phyloP scores from a whole-genome alignment of 2,113 vertebrate genomes.

The Octodon degus region DNA sequence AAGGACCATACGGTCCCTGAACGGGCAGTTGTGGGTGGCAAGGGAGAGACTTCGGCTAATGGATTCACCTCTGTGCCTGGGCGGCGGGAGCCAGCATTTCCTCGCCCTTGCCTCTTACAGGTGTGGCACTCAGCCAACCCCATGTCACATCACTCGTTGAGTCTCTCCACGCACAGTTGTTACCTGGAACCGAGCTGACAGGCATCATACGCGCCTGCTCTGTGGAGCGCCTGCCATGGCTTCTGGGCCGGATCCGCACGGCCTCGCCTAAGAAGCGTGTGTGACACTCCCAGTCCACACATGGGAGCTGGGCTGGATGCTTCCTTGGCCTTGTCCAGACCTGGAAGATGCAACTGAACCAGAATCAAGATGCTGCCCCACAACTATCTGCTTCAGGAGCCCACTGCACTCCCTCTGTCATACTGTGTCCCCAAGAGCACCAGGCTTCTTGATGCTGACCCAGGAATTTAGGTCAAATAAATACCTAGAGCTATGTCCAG shows the following conservation, averaged over 20 bases:
- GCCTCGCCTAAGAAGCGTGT: fast-evolving
- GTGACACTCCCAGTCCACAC: fast-evolving
- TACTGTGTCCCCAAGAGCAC: not conserved
- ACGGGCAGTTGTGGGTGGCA: no score
- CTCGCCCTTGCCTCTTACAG: not conserved
- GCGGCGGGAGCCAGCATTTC: not conserved
- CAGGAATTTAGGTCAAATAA: not conserved
- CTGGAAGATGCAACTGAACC: not conserved
- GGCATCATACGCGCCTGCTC: not conserved
- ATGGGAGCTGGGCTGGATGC: not conserved
- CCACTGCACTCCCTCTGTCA: not conserved
- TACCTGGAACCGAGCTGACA: not conserved
- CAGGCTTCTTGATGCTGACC: not conserved
- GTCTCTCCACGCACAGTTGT: no score
- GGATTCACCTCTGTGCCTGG: not conserved
- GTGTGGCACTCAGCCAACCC: not conserved
- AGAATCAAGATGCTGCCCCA: not conserved
- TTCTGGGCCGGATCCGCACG: not conserved
- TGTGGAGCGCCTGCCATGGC: no score
- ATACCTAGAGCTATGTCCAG: not conserved
- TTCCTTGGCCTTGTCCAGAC: not conserved
- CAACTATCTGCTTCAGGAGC: not conserved
- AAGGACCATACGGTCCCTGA: not conserved
- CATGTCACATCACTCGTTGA: not conserved
- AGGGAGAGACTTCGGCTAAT: fast-evolving